Base-by-base conservation (phyloP, 2,797 vertebrate species). In the Tinamus major region DNA sequence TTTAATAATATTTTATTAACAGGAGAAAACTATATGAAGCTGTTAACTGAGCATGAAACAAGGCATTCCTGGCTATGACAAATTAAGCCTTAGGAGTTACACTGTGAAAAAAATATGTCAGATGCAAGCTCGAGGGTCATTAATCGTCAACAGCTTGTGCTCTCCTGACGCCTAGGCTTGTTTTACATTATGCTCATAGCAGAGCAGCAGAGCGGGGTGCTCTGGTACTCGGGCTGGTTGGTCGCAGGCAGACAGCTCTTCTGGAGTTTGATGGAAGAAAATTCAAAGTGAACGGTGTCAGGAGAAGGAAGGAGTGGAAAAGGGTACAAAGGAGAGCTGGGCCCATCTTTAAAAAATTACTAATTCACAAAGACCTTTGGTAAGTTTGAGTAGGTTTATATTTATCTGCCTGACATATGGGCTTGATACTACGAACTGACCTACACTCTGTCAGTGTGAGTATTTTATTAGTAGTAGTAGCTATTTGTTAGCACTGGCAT, bases 401-500 rank as follows among this genome's bases (percentile, higher is more conserved):
- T 86, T 91, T 95, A 27, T 71, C 82, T 81, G 9, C 61, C 67
- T 95, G 92, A 83, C n/a, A 42, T 4, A 16, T 15, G 13, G 35
- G 48, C 16, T 62, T 88, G 53, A 56, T 78, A 44, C 2, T 8
- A 88, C 79, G 68, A 82, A 75, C 20, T 79, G 77, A 12, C 3
- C 1, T 90, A 71, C 86, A 17, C 20, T 68, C 44, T 77, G 71
- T 82, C 71, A 82, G 56, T 65, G 81, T 53, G 81, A 87, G 10
- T 59, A 77, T 77, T 79, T 94, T 90, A 19, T 92, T 93, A 46
- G 85, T 90, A 74, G 27, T 75, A 93, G 77, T 90, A 92, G 68
- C 37, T 93, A 1, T 89, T 89, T 88, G n/a, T 85, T 92, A 92
- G 89, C 48, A 82, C 83, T 92, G 89, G 87, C 53, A 85, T 85